Conservation (phyloP, 2,888 invertebrate genomes). For the Blastobasis adustella region DNA sequence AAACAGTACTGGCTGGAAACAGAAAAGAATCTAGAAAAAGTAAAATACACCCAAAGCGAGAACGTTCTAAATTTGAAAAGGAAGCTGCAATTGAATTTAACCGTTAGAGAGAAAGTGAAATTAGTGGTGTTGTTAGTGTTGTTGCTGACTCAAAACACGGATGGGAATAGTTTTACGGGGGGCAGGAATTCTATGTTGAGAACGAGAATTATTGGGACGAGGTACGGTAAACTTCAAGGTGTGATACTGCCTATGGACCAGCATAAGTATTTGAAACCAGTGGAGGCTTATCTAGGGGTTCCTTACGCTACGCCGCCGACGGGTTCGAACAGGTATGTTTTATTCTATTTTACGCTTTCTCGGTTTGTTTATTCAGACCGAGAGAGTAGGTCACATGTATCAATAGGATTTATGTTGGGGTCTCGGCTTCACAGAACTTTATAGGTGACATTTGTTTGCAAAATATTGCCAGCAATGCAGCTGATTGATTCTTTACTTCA, state of each 20-base stretch:
- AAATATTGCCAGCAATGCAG: too few species aligned
- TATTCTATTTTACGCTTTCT: conserved; percentile 12
- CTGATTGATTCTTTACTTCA: too few species aligned
- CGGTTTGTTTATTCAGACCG: conserved; percentile 11
- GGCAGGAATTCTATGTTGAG: conserved; percentile 81
- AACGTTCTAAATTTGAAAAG: conserved; percentile 19
- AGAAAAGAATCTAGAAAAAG: conserved; percentile 22
- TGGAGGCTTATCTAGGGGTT: conserved; percentile 88
- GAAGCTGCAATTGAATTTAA: conserved; percentile 27
- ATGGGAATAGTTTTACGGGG: conserved; percentile 54
- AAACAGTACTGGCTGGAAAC: conserved; percentile 49
- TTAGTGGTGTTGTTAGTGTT: conserved; percentile 48
- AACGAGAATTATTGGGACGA: conserved; percentile 87
- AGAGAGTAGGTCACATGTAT: conserved; percentile 4
- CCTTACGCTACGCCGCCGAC: conserved; percentile 92
- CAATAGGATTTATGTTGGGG: background rate
- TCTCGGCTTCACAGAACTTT: too few species aligned
- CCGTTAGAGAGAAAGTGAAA: conserved; percentile 35
- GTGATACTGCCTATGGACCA: conserved; percentile 86
- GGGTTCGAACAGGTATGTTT: conserved; percentile 81
- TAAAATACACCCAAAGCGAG: conserved; percentile 16
- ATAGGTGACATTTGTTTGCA: too few species aligned
- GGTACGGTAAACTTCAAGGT: conserved; percentile 90
- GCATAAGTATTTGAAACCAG: conserved; percentile 83
- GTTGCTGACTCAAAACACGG: conserved; percentile 43